Conservation (phyloP, 2,888 invertebrate genomes). For the Eremobia ochroleuca region DNA sequence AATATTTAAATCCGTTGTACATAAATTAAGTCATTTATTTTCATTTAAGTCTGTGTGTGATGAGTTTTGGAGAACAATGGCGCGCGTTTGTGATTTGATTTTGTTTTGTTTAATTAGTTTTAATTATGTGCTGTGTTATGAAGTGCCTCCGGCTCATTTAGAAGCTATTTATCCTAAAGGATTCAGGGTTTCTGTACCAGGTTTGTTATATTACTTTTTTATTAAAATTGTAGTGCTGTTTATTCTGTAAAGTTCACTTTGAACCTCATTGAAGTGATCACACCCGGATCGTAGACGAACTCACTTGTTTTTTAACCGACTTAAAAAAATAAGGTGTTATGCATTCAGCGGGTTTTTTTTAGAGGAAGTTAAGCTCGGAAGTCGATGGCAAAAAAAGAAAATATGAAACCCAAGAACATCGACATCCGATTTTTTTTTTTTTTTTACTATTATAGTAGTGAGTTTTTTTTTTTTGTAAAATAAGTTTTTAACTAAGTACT, state of each 20-base stretch:
- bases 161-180: conserved; percentile 92
- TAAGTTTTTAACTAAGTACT: background rate
- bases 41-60: conserved; percentile 24
- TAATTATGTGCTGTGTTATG: conserved; percentile 70
- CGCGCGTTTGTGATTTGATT: conserved; percentile 34
- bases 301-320: background rate
- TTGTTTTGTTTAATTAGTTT: conserved; percentile 49
- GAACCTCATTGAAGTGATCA: background rate
- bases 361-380: background rate
- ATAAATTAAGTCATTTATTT: conserved; percentile 35
- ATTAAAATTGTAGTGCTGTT: background rate
- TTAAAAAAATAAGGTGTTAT: background rate
- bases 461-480: background rate
- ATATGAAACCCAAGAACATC: background rate
- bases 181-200: conserved; percentile 91
- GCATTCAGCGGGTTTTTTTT: background rate
- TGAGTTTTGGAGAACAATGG: conserved; percentile 49
- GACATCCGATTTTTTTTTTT: background rate
- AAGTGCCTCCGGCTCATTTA: conserved; percentile 89
- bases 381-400: background rate
- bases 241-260: background rate
- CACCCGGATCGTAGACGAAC: background rate
- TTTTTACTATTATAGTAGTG: no score
- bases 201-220: conserved; percentile 74
- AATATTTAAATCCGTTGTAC: conserved; percentile 14